Percentiles rank a stretch among this genome's conserved stretches.
Evolutionary conservation across 1,140 invertebrate species (phyloP).

Genomic region (Penaeus chinensis): DNA sequence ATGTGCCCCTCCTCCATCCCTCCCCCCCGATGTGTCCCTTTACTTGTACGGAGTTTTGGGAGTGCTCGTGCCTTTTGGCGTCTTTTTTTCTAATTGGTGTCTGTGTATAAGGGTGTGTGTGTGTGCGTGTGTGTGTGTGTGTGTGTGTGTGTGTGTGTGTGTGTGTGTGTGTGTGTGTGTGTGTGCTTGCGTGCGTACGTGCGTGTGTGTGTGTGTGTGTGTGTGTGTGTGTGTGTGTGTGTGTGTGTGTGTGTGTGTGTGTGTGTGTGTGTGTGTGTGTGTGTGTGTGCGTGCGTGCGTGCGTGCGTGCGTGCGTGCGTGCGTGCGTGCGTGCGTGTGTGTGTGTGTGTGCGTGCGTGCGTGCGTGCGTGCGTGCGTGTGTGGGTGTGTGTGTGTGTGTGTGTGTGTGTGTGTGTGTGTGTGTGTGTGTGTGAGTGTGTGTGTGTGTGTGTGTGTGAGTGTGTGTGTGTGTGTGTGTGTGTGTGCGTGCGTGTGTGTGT

Average conservation of each 20-base stretch:
- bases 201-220: not conserved
- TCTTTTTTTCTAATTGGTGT: not conserved
- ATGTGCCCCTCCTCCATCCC: too few species aligned
- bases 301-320: not conserved
- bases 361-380: not conserved
- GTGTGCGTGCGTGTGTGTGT: too few species aligned
- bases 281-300: not conserved
- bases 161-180: constrained; percentile 12
- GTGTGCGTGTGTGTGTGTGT: not conserved
- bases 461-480: not conserved
- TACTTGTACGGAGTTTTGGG: not conserved
- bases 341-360: not conserved
- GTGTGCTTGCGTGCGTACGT: not conserved
- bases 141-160: constrained; percentile 9
- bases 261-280: too few species aligned
- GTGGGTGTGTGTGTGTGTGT: not conserved
- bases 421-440: too few species aligned
- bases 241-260: too few species aligned
- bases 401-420: not conserved
- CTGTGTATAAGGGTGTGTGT: not conserved
- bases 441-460: not conserved
- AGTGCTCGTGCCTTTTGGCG: not conserved
- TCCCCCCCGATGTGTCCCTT: too few species aligned
- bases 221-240: not conserved
- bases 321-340: not conserved